These are phyloP conservation scores for Patella caerulea DNA, from an alignment of 2,888 invertebrate species.

Conservation along the genomic window DNA sequence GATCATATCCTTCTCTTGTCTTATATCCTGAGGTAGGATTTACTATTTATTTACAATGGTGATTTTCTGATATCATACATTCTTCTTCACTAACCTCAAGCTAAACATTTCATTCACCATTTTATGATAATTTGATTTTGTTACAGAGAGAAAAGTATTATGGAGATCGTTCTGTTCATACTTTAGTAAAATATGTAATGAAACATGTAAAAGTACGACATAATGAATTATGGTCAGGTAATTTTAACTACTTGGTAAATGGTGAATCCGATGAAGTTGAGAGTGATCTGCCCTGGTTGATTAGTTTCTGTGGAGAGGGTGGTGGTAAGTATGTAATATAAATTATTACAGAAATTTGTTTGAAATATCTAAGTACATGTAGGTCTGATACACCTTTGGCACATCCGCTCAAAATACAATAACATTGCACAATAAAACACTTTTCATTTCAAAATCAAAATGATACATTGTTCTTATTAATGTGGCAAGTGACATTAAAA, in stretches of 20 bases:
- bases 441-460: too few relatives aligned
- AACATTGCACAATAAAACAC: too few relatives aligned
- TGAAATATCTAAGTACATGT: too few relatives aligned
- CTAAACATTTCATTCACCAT: not conserved
- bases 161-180: conserved; percentile 77
- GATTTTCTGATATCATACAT: too few relatives aligned
- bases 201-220: conserved; percentile 74
- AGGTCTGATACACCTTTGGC: too few relatives aligned
- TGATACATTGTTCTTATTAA: too few relatives aligned
- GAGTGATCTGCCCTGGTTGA: conserved; percentile 74
- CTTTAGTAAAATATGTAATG: conserved; percentile 78
- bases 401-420: too few relatives aligned
- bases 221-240: conserved; percentile 70
- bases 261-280: conserved; percentile 41
- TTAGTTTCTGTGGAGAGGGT: conserved; percentile 76
- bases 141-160: conserved; percentile 76
- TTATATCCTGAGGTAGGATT: conserved; percentile 77
- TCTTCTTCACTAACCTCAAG: too few relatives aligned
- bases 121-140: conserved; percentile 4
- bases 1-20: conserved; percentile 83
- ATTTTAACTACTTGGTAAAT: conserved; percentile 67
- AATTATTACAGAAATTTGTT: too few relatives aligned
- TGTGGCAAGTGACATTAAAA: too few relatives aligned
- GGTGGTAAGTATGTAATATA: conserved; percentile 66
- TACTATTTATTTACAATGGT: too few relatives aligned